Evolutionary conservation across 2,888 invertebrate genomes (phyloP).

Genomic region (Aethes cnicana): DNA sequence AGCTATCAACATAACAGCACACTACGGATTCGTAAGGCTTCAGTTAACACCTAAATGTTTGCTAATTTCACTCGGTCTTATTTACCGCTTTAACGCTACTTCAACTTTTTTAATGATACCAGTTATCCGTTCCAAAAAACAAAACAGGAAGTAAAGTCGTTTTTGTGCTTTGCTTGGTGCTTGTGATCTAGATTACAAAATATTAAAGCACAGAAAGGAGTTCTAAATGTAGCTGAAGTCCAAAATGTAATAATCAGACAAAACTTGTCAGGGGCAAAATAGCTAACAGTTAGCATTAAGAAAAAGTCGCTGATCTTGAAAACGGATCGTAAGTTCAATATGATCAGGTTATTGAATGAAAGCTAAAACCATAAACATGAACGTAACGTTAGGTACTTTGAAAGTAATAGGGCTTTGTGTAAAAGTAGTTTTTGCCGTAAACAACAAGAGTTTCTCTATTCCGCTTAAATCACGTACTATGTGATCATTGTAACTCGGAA

Average conservation of each 20-base stretch:
- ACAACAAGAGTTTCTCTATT: conserved; percentile 40
- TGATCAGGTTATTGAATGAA: too few species aligned
- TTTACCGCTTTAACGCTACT: conserved; percentile 18
- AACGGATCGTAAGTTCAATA: too few species aligned
- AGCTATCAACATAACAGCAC: conserved; percentile 28
- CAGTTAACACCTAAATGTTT: conserved; percentile 30
- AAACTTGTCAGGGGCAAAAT: too few species aligned
- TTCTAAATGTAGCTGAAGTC: too few species aligned
- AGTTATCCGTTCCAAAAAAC: conserved; percentile 8
- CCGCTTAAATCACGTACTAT: conserved; percentile 40
- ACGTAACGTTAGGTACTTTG: too few species aligned
- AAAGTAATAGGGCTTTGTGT: too few species aligned
- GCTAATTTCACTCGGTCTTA: conserved; percentile 22
- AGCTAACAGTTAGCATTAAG: too few species aligned
- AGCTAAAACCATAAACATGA: too few species aligned
- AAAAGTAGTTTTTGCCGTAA: conserved; percentile 3
- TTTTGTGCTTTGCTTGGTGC: conserved; percentile 8
- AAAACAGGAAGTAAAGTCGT: not conserved
- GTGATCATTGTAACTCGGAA: conserved; percentile 48
- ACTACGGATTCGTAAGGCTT: conserved; percentile 24
- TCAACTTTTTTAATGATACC: conserved; percentile 18
- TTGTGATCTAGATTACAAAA: not conserved
- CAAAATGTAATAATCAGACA: too few species aligned
- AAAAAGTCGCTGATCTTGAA: too few species aligned
- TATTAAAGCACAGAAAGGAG: not conserved